phyloP scores from a whole-genome alignment of 1,140 invertebrate species.

The Hestina assimilis region DNA sequence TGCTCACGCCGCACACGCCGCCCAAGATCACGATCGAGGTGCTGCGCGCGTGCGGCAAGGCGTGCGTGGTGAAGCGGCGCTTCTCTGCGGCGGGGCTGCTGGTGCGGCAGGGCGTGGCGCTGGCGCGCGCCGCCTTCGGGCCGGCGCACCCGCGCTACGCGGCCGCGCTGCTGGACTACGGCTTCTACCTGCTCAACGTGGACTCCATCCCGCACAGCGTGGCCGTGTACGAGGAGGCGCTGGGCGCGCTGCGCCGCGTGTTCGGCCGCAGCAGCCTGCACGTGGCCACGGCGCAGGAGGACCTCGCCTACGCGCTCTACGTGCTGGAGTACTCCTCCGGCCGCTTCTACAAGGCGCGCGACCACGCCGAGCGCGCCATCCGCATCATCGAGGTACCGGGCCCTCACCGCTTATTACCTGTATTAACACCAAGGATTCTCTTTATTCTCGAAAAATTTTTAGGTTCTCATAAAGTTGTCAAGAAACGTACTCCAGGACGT shows the following conservation, averaged over 20 bases:
- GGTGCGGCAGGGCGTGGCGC: slow-evolving; percentile 88
- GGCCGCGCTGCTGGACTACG: slow-evolving; percentile 91
- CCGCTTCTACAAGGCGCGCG: slow-evolving; percentile 87
- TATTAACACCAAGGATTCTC: too few relatives aligned
- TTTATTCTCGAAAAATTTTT: too few relatives aligned
- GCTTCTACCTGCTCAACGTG: slow-evolving; percentile 93
- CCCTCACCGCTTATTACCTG: too few relatives aligned
- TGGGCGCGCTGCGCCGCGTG: slow-evolving; percentile 85
- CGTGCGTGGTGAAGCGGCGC: slow-evolving; percentile 91
- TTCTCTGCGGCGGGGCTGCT: slow-evolving; percentile 89
- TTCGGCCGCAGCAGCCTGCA: slow-evolving; percentile 92
- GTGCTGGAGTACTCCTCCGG: slow-evolving; percentile 94
- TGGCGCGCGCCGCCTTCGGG: slow-evolving; percentile 84
- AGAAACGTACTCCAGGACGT: too few relatives aligned
- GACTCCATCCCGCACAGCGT: slow-evolving; percentile 91
- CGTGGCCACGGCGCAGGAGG: slow-evolving; percentile 92
- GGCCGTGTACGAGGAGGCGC: slow-evolving; percentile 88
- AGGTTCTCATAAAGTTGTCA: too few relatives aligned
- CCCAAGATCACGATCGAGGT: slow-evolving; percentile 86
- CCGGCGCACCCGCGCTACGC: slow-evolving; percentile 88
- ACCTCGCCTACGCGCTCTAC: slow-evolving; percentile 94
- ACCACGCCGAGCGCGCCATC: slow-evolving; percentile 91
- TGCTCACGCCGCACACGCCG: slow-evolving; percentile 81
- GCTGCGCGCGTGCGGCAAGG: slow-evolving; percentile 89
- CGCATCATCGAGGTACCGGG: slow-evolving; percentile 82